phyloP scores from a whole-genome alignment of 2,797 vertebrate species.

The Sphenopsis melanotis region DNA sequence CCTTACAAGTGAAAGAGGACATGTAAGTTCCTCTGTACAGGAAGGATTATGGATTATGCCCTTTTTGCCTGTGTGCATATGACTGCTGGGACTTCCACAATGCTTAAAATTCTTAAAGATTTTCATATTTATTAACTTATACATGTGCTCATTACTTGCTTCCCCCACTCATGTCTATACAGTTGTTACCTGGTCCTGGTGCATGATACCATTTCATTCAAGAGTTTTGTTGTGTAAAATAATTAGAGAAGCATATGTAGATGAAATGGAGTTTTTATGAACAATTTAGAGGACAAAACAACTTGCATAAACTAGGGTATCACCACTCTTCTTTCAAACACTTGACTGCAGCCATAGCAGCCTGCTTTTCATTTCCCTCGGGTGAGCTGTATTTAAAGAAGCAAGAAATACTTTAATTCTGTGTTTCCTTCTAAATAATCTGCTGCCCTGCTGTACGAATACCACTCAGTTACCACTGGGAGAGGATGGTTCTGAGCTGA shows the following conservation, averaged over 20 bases:
- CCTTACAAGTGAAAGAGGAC: not conserved
- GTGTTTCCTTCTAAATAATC: not conserved
- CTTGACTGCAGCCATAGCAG: not conserved
- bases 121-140: not conserved
- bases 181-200: not conserved
- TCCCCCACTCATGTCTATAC: not conserved
- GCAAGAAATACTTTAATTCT: not conserved
- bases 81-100: not conserved
- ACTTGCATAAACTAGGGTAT: not conserved
- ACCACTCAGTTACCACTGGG: not conserved
- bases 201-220: not conserved
- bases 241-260: not conserved
- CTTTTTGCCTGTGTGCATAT: not conserved
- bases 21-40: not conserved
- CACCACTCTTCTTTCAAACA: not conserved
- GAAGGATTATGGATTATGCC: not conserved
- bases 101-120: not conserved
- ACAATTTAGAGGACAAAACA: not conserved
- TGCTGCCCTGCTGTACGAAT: not conserved
- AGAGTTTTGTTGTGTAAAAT: not conserved
- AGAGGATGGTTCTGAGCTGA: not conserved
- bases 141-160: accelerated
- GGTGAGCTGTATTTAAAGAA: not conserved
- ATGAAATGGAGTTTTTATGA: not conserved
- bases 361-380: not conserved